These are phyloP conservation scores for Pseudolaguvia tuberculata DNA, from an alignment of 2,113 vertebrate species.

Conservation along the genomic window DNA sequence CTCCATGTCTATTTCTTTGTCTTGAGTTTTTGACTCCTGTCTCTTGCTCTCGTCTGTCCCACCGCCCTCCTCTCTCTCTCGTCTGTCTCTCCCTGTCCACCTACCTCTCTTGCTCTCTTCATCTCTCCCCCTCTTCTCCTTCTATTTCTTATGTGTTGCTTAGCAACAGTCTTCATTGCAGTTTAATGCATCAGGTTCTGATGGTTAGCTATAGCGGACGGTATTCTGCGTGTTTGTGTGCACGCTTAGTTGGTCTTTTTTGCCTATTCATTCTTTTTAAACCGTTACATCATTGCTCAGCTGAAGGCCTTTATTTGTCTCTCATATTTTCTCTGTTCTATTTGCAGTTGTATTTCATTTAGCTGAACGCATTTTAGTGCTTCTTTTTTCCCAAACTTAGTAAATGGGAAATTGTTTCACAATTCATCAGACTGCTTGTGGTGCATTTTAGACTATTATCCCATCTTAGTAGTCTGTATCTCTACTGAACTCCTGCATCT, in stretches of 20 bases:
- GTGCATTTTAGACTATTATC: neutral
- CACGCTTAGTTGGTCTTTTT: neutral
- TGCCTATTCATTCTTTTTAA: too few species aligned
- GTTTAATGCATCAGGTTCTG: constrained; percentile 9
- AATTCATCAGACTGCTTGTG: neutral
- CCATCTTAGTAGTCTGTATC: neutral
- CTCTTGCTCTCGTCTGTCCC: too few species aligned
- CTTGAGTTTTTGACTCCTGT: too few species aligned
- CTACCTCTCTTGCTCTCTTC: neutral
- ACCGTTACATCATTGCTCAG: neutral
- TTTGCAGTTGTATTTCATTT: neutral
- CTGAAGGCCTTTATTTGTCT: neutral
- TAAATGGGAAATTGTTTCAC: neutral
- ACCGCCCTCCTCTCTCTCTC: neutral
- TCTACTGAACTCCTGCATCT: neutral
- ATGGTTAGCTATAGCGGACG: constrained; percentile 4
- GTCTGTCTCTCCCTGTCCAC: neutral
- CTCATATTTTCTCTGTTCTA: too few species aligned
- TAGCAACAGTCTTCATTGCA: constrained; percentile 27
- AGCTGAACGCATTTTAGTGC: neutral
- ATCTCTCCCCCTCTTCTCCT: neutral
- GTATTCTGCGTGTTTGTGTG: neutral
- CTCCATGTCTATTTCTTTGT: too few species aligned
- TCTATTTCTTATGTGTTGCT: constrained; percentile 18
- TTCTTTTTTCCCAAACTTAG: neutral